Conservation (phyloP, 2,797 vertebrate species). For the Sphenodon punctatus region DNA sequence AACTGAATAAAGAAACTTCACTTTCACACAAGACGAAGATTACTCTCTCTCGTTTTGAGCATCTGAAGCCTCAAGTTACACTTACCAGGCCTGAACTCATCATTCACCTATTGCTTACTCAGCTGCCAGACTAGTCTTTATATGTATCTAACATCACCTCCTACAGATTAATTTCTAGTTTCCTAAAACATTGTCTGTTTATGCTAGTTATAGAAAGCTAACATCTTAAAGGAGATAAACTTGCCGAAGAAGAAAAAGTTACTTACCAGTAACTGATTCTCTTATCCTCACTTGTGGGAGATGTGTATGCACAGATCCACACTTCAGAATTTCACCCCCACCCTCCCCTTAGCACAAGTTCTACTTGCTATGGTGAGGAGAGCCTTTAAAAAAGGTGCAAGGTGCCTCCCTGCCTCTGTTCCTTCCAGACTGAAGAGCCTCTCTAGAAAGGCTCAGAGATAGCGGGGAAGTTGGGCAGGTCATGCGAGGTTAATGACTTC, state of each 20-base stretch:
- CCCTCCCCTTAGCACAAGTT: too few species aligned
- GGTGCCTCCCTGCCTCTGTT: too few species aligned
- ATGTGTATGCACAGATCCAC: too few species aligned
- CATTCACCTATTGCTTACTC: neutral
- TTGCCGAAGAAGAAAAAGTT: too few species aligned
- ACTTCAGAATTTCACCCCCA: too few species aligned
- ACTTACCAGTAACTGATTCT: too few species aligned
- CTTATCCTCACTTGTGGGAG: too few species aligned
- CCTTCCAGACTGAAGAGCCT: neutral
- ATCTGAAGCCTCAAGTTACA: neutral
- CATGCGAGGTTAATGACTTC: too few species aligned
- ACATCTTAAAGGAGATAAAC: neutral
- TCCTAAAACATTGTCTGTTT: neutral
- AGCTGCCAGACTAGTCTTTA: neutral
- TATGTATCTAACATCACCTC: neutral
- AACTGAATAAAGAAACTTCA: neutral
- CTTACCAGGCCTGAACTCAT: neutral
- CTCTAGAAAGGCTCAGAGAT: neutral
- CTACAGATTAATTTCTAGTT: neutral
- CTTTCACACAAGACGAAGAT: fast-evolving
- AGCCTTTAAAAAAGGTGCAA: too few species aligned
- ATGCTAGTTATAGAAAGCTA: neutral
- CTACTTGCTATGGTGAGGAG: too few species aligned
- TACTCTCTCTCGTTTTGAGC: neutral
- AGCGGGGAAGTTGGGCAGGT: too few species aligned